Evolutionary conservation across 2,888 invertebrate genomes (phyloP), one percentile per base, ranked within the genome.

Genomic region (Ellobium chinense): DNA sequence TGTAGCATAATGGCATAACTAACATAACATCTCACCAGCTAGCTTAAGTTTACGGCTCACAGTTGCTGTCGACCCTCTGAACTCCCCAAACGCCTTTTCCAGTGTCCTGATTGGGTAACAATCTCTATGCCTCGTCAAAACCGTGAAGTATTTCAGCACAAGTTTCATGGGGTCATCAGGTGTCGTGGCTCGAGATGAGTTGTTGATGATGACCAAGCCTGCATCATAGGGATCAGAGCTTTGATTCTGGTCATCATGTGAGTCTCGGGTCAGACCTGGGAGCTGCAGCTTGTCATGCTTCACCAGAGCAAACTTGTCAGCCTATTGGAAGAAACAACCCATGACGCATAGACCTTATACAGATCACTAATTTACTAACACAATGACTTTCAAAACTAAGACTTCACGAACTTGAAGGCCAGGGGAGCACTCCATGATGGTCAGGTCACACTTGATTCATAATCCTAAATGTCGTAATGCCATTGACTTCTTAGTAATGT

Each of bases 201-300:
- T 81, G 80, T 94, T 95, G n/a, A 95, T 94, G 46, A 96, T 95
- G 24, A 96, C 94, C 58, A 96, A 92, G 0, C 95, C 95, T 27
- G 96, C 94, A 87, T 95, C 95, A 91, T 95, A 96, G 88, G 95
- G 95, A 83, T 95, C 95, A 0, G 94, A 94, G 82, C 86, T 84
- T 72, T 95, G 95, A 82, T 24, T 94, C 93, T 84, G 95, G 95
- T 21, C 78, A n/a, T 75, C 31, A 58, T 62, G 58, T 69, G 58
- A 39, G 5, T 68, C 74, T 12, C 36, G 37, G n/a, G 39, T 31
- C 34, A 68, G 78, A 29, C 29, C 39, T 34, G 69, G 58, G 39
- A 80, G n/a, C 24, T 73, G 69, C 0, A 81, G 78, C 18, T 54
- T 56, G 21, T 78, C 70, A 58, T 68, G 75, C 56, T 81, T 95